phyloP scores from a whole-genome alignment of 2,888 invertebrate species.

The Chloroclystis v-ata region DNA sequence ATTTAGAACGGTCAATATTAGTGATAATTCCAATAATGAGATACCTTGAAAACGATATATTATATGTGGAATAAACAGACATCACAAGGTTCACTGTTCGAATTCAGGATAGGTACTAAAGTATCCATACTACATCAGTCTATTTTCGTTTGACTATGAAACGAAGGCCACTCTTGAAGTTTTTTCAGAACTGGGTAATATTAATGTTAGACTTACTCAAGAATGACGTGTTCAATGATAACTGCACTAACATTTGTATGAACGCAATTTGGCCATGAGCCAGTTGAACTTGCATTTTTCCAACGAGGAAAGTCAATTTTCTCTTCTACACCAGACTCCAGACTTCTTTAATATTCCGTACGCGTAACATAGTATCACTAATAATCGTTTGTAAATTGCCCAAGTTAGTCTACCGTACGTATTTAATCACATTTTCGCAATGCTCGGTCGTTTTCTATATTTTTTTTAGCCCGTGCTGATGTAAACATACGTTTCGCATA shows the following conservation, averaged over 20 bases:
- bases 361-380: constrained; percentile 9
- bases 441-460: constrained; percentile 36
- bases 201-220: constrained; percentile 6
- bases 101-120: constrained; percentile 10
- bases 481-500: constrained; percentile 49
- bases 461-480: constrained; percentile 36
- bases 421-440: constrained; percentile 34
- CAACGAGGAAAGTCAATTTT: constrained; percentile 18
- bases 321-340: constrained; percentile 7
- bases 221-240: background rate
- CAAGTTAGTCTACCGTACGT: constrained; percentile 11
- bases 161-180: constrained; percentile 5
- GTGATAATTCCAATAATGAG: constrained; percentile 42
- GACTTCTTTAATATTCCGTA: constrained; percentile 10
- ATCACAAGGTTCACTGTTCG: constrained; percentile 25
- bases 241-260: constrained; percentile 16
- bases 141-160: constrained; percentile 16
- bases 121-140: constrained; percentile 7
- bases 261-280: constrained; percentile 22
- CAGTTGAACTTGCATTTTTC: constrained; percentile 20
- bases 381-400: constrained; percentile 11
- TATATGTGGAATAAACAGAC: constrained; percentile 32
- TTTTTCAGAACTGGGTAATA: constrained; percentile 1
- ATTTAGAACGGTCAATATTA: constrained; percentile 53
- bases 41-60: constrained; percentile 45